These are phyloP conservation scores for Diabrotica undecimpunctata DNA, from an alignment of 1,140 invertebrate species.

Conservation along the genomic window DNA sequence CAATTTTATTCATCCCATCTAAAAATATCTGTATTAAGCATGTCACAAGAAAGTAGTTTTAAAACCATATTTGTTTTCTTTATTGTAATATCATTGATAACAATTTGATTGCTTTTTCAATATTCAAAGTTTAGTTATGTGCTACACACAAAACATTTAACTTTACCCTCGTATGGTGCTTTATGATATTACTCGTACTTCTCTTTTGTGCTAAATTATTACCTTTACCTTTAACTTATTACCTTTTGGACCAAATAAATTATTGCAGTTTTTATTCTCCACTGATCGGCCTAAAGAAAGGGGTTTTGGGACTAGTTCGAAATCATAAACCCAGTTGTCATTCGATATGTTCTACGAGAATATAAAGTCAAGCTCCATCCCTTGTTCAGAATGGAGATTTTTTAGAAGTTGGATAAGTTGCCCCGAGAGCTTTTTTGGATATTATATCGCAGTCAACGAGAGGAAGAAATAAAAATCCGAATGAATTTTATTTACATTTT, in stretches of 20 bases:
- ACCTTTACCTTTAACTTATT: not conserved
- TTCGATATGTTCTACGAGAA: conserved; percentile 2
- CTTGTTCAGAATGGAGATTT: not conserved
- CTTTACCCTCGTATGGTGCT: too few relatives aligned
- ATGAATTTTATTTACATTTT: not conserved
- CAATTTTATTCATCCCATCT: too few relatives aligned
- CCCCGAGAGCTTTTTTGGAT: not conserved
- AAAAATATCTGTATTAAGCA: too few relatives aligned
- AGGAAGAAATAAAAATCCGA: not conserved
- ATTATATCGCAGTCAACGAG: not conserved
- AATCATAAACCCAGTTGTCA: not conserved
- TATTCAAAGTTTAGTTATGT: too few relatives aligned
- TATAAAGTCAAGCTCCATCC: not conserved
- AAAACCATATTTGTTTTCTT: too few relatives aligned
- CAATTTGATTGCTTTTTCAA: too few relatives aligned
- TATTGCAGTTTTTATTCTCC: not conserved
- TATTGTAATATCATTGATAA: too few relatives aligned
- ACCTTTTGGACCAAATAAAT: not conserved
- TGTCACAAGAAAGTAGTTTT: too few relatives aligned
- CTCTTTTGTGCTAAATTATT: too few relatives aligned
- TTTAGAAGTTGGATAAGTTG: not conserved
- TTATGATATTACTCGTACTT: too few relatives aligned
- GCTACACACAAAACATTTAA: too few relatives aligned
- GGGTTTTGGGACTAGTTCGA: not conserved
- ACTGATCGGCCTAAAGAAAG: not conserved